phyloP scores from a whole-genome alignment of 1,140 invertebrate species.

The Megathymus violae region DNA sequence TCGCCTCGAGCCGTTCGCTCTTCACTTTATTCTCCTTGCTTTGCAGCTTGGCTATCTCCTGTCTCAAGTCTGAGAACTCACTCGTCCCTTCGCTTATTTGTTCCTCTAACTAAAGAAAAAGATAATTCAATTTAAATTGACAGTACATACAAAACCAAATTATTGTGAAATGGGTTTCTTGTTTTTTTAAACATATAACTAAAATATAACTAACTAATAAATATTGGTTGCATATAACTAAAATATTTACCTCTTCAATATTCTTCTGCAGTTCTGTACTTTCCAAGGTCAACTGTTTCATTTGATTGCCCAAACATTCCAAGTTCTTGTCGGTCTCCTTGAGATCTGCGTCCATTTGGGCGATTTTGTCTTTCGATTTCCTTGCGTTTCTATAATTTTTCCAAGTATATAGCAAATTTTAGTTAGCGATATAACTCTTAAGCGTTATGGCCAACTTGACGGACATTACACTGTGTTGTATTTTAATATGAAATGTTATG shows the following conservation, averaged over 20 bases:
- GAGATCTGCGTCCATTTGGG: conserved; percentile 89
- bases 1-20: conserved; percentile 89
- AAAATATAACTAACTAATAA: no score
- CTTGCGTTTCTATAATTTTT: conserved; percentile 92
- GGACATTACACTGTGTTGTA: no score
- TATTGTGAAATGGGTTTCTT: no score
- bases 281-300: conserved; percentile 84
- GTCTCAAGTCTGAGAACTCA: conserved; percentile 84
- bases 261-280: conserved; percentile 84
- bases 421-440: no score
- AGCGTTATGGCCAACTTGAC: no score
- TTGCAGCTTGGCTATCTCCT: conserved; percentile 85
- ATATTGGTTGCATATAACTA: no score
- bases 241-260: conserved; percentile 78
- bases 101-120: conserved; percentile 75
- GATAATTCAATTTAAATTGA: conserved; percentile 12
- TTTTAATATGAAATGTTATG: no score
- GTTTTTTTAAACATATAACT: no score
- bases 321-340: conserved; percentile 85
- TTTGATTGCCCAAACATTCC: conserved; percentile 85
- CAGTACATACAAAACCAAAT: no score
- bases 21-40: conserved; percentile 88
- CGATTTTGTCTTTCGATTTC: conserved; percentile 89
- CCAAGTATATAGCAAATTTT: no score
- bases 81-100: conserved; percentile 82